Conservation (phyloP, 1,140 invertebrate species). For the Leptopilina clavipes region DNA sequence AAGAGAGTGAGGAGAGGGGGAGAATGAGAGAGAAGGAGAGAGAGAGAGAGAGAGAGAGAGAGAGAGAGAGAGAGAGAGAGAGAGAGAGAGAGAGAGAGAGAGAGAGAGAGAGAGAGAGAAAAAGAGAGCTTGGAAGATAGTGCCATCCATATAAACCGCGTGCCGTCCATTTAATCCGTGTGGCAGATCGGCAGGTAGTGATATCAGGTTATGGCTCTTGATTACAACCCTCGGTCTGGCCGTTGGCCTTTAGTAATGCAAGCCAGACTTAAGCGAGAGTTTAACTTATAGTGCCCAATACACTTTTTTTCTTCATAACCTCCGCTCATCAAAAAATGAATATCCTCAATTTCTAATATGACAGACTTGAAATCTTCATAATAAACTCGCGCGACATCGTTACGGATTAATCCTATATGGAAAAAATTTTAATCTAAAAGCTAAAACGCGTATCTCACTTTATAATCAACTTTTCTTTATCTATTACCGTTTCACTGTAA, state of each 20-base stretch:
- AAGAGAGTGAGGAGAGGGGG: background rate
- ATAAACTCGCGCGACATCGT: no score
- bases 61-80: no score
- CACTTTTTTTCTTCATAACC: slow-evolving; percentile 8
- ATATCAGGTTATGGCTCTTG: slow-evolving; percentile 27
- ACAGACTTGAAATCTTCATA: background rate
- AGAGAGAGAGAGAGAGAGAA: no score
- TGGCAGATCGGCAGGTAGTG: slow-evolving; percentile 6
- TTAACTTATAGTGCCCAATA: slow-evolving; percentile 15
- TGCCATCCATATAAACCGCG: background rate
- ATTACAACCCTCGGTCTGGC: slow-evolving; percentile 17
- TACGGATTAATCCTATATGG: no score
- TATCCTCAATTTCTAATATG: slow-evolving; percentile 9
- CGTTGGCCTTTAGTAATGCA: slow-evolving; percentile 10
- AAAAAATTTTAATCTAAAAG: no score
- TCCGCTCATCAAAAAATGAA: slow-evolving; percentile 3
- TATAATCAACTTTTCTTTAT: no score
- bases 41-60: background rate
- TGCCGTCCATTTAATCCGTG: slow-evolving; percentile 29
- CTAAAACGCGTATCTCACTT: no score
- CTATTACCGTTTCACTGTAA: no score
- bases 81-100: no score
- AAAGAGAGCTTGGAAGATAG: background rate
- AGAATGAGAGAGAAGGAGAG: background rate
- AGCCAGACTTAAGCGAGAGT: background rate